Conservation (phyloP, 2,797 vertebrate genomes). For the Sarcoramphus papa region DNA sequence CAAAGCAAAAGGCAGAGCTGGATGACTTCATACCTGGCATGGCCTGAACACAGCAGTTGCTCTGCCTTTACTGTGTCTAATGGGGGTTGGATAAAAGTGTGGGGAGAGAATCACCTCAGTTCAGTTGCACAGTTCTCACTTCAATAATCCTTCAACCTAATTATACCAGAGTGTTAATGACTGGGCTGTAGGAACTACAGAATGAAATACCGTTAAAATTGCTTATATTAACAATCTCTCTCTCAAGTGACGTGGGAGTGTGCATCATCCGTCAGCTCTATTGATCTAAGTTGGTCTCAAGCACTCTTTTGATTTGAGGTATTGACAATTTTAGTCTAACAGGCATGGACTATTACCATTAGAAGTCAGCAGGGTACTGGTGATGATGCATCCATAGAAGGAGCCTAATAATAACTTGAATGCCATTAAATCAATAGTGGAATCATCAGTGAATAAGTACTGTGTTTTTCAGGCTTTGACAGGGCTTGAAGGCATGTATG, state of each 20-base stretch:
- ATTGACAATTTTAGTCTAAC: conserved; percentile 1
- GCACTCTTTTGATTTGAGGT: not conserved
- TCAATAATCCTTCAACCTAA: not conserved
- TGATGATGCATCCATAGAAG: not conserved
- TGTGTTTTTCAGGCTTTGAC: not conserved
- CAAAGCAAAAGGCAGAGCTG: not conserved
- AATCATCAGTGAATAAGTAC: not conserved
- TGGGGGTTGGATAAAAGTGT: not conserved
- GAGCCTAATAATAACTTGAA: not conserved
- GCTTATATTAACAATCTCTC: not conserved
- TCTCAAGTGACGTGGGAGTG: not conserved
- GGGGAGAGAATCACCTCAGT: not conserved
- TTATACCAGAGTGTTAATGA: not conserved
- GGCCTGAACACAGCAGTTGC: not conserved
- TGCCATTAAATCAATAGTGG: not conserved
- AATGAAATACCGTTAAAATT: not conserved
- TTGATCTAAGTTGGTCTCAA: not conserved
- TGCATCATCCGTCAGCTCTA: not conserved
- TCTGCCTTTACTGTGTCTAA: not conserved
- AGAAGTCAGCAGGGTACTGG: not conserved
- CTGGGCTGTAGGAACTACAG: not conserved
- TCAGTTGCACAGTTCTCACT: not conserved
- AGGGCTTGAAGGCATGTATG: not conserved
- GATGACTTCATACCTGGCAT: not conserved
- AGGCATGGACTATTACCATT: not conserved